Evolutionary conservation across 2,113 vertebrate species (phyloP), one percentile per base, ranked within the genome.

Genomic region (Pangasianodon gigas): DNA sequence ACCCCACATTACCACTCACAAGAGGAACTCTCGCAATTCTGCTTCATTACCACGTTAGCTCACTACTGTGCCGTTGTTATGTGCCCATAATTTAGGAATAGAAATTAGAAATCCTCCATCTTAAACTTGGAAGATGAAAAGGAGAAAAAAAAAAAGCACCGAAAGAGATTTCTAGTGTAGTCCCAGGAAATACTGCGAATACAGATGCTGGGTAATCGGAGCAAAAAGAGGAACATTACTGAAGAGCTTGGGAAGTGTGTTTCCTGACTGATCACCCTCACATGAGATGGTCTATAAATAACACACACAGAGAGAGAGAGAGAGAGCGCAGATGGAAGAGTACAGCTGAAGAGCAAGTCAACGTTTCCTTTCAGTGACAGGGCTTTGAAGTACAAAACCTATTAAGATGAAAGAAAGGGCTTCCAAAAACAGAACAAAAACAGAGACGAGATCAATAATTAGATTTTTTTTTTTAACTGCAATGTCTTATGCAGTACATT

Each of bases 231-330:
- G 74, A 77, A 87, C 88, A 88, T 92, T 87, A 91, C 44, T 87
- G 75, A 67, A 46, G 88, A 56, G 65, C 87, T 93, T 84, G 88
- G 85, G 83, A 79, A 91, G 87, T 54, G 65, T 74, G 75, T 85
- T 79, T 87, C 88, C 84, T 85, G 75, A 87, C 85, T 90, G 65
- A 91, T 84, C 90, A 32, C 48, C 85, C 88, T 94, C 91, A 93
- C 92, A 93, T 93, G 93, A 91, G 86, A 84, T 52, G 14, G 71
- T 89, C 88, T 80, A 84, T 86, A 94, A 90, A 93, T 81, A 93
- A 89, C 56, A 86, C 84, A 62, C 16, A 48, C 37, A 56, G 62
- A 67, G 41, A 87, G 26, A 85, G 85, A 32, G 29, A 44, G 65
- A 84, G 46, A 81, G 32, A 65, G 52, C 0, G 58, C 26, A 51